Base-by-base conservation (phyloP, 1,140 invertebrate genomes). In the Leptonema lineaticorne region DNA sequence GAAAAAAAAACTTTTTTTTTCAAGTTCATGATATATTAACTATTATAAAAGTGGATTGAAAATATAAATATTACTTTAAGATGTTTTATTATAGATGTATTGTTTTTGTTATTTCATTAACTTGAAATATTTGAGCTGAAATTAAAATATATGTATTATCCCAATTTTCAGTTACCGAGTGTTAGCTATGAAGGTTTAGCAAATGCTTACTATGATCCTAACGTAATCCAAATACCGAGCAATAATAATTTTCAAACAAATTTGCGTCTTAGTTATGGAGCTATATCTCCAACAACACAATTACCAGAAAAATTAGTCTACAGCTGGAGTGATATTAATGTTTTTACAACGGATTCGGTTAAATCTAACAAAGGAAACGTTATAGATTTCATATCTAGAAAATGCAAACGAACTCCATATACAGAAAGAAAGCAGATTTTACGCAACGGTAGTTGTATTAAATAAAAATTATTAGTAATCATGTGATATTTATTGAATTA, bases 241-340 rank as follows among this genome's bases (percentile, higher is more conserved):
- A n/a, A n/a, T n/a, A n/a, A n/a, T n/a, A n/a, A n/a, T n/a, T n/a
- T n/a, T n/a, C n/a, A n/a, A n/a, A n/a, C n/a, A n/a, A n/a, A n/a
- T n/a, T n/a, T n/a, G n/a, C n/a, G n/a, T n/a, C n/a, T n/a, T n/a
- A n/a, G 56, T 28, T 72, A 72, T 45, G 68, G 66, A 24, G 58
- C 70, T n/a, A 1, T 45, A 16, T n/a, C 58, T 20, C 22, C 57
- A 1, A 24, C 7, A 4, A 29, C 37, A 26, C 14, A 60, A 29
- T 22, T 14, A 6, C 30, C 26, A 56, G 63, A 26, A 56, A 62
- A 64, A 29, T 28, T 67, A 29, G 87, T 85, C 2, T 90, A 90
- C 76, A 84, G 86, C 6, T 91, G 89, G 89, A 86, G 84, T 27
- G 86, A 88, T 67, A 79, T 91, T 53, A 89, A 89, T 75, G 88